phyloP scores from a whole-genome alignment of 2,113 vertebrate genomes.

The Eleginops maclovinus region DNA sequence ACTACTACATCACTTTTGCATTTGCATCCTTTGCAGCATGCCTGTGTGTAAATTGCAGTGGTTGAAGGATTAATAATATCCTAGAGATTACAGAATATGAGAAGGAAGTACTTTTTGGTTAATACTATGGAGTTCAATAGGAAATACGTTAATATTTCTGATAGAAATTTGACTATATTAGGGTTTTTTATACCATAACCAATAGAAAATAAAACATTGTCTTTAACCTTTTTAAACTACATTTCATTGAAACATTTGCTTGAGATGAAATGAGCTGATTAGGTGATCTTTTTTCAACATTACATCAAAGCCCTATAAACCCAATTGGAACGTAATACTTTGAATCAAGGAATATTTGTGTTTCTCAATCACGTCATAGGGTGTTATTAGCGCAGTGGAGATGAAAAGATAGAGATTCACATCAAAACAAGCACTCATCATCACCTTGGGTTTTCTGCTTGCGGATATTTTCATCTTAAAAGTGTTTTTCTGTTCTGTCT shows the following conservation, averaged over 20 bases:
- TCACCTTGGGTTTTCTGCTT: not conserved
- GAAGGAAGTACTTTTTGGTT: not conserved
- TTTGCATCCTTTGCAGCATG: not conserved
- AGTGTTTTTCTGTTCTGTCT: conserved; percentile 15
- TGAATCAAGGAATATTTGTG: not conserved
- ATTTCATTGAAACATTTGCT: not conserved
- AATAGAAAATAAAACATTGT: not conserved
- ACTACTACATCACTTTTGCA: not conserved
- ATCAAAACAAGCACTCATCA: not conserved
- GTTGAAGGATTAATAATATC: not conserved
- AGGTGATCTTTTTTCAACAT: not conserved
- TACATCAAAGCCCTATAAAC: not conserved
- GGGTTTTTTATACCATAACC: not conserved
- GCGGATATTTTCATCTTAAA: not conserved
- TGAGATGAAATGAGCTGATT: not conserved
- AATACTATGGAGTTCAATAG: not conserved
- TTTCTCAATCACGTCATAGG: not conserved
- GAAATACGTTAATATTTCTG: not conserved
- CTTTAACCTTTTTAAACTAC: not conserved
- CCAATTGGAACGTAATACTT: conserved; percentile 5
- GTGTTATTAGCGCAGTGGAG: not conserved
- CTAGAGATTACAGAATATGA: not conserved
- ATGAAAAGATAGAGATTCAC: not conserved
- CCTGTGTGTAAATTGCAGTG: not conserved
- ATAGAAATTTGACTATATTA: not conserved